Conservation (phyloP, 1,140 invertebrate species). For the Ctenoplectra terminalis region DNA sequence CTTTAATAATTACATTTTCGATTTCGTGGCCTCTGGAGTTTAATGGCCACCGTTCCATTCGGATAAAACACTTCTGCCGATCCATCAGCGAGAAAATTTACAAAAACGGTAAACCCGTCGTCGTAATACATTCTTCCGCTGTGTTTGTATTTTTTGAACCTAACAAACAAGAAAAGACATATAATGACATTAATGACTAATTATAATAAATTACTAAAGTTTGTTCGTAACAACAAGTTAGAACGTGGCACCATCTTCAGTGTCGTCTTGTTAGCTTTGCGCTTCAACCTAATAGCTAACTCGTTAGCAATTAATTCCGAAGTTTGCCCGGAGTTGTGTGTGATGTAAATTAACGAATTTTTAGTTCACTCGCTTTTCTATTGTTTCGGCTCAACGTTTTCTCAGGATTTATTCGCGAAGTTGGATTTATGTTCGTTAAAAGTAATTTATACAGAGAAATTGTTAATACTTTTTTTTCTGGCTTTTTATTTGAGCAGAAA, state of each 20-base stretch:
- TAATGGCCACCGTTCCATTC: slow-evolving; percentile 61
- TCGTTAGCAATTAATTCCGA: slow-evolving; percentile 50
- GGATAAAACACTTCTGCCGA: slow-evolving; percentile 68
- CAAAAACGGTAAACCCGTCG: slow-evolving; percentile 53
- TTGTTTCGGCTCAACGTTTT: not conserved
- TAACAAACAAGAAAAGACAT: not conserved
- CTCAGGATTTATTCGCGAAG: not conserved
- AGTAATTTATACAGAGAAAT: too few relatives aligned
- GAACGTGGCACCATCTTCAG: slow-evolving; percentile 25
- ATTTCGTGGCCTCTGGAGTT: slow-evolving; percentile 53
- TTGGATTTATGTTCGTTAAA: not conserved
- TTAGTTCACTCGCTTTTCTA: not conserved
- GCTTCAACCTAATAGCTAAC: slow-evolving; percentile 56
- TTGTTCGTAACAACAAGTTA: slow-evolving; percentile 20
- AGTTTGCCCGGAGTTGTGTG: slow-evolving; percentile 15
- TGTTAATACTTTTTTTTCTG: too few relatives aligned
- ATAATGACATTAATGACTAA: slow-evolving; percentile 25
- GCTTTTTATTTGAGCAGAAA: too few relatives aligned
- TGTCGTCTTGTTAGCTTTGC: slow-evolving; percentile 39
- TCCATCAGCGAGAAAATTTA: slow-evolving; percentile 58
- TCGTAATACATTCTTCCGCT: slow-evolving; percentile 53
- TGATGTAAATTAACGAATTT: slow-evolving; percentile 36
- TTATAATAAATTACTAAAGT: slow-evolving; percentile 22
- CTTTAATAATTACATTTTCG: slow-evolving; percentile 70
- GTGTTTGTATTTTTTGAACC: slow-evolving; percentile 52